Evolutionary conservation across 37 sponge, comb jelly and placozoan genomes (phyloP).

Genomic region (Hormiphora californensis): DNA sequence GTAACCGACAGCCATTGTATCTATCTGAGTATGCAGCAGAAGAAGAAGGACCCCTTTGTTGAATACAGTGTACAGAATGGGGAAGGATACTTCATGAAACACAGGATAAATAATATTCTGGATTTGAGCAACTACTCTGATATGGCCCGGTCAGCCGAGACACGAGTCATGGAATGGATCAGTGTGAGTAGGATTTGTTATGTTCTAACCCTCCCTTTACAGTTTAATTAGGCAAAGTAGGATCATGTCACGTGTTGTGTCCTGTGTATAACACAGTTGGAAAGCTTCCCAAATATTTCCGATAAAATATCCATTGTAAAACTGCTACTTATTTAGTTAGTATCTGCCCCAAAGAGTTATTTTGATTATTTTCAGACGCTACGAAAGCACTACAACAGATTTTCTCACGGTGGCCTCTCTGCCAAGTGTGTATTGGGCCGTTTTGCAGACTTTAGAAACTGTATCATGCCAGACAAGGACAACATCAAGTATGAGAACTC

Average conservation of each 20-base stretch:
- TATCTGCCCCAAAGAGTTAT: too few species aligned
- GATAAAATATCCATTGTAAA: neutral
- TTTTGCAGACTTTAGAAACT: neutral
- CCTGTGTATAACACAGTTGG: too few species aligned
- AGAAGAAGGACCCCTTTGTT: too few species aligned
- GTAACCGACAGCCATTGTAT: neutral
- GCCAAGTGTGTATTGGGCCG: constrained; percentile 16
- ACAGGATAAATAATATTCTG: too few species aligned
- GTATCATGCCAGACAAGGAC: neutral
- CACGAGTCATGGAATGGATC: too few species aligned
- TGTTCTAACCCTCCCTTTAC: too few species aligned
- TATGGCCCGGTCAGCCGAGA: too few species aligned
- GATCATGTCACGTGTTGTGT: neutral
- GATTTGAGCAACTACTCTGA: too few species aligned
- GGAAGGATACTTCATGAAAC: too few species aligned
- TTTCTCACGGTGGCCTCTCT: neutral
- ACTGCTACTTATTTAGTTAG: too few species aligned
- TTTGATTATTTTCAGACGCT: neutral
- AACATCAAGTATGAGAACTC: neutral
- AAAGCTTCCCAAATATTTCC: neutral
- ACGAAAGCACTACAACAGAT: neutral
- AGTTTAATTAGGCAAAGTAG: neutral
- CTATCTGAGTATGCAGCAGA: neutral
- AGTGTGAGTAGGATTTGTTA: too few species aligned
- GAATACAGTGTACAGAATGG: too few species aligned